Evolutionary conservation across 2,113 vertebrate genomes (phyloP).

Genomic region (Neopipo cinnamomea): DNA sequence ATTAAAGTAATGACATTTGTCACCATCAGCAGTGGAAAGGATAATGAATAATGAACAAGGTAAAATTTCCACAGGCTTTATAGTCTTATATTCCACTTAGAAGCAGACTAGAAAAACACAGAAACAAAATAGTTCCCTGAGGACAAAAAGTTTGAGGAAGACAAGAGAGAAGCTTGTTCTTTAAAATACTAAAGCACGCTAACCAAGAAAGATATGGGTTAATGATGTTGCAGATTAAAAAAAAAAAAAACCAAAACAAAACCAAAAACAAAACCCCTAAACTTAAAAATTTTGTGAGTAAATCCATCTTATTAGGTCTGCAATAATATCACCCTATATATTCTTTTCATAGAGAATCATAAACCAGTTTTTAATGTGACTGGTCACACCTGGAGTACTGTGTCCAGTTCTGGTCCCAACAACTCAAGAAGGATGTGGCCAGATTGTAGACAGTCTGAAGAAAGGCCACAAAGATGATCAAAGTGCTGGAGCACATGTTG

Average conservation of each 20-base stretch:
- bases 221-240: not conserved
- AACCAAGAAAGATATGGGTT: not conserved
- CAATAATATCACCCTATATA: not conserved
- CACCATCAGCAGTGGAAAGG: conserved; percentile 5
- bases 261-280: not conserved
- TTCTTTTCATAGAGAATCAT: not conserved
- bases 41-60: conserved; percentile 50
- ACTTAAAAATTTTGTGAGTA: not conserved
- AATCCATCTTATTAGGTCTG: not conserved
- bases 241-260: not conserved
- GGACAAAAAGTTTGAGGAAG: not conserved
- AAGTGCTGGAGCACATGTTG: not conserved
- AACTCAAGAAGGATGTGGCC: not conserved
- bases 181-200: not conserved
- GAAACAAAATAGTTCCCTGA: not conserved
- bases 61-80: not conserved
- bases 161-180: not conserved
- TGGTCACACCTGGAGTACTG: accelerated
- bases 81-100: not conserved
- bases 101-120: not conserved
- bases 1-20: conserved; percentile 68
- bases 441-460: not conserved
- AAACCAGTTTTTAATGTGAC: not conserved
- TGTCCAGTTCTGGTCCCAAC: not conserved
- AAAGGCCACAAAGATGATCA: not conserved